These are phyloP conservation scores for Gymnoscopelus microlampas DNA, from an alignment of 2,797 vertebrate genomes.

Conservation along the genomic window DNA sequence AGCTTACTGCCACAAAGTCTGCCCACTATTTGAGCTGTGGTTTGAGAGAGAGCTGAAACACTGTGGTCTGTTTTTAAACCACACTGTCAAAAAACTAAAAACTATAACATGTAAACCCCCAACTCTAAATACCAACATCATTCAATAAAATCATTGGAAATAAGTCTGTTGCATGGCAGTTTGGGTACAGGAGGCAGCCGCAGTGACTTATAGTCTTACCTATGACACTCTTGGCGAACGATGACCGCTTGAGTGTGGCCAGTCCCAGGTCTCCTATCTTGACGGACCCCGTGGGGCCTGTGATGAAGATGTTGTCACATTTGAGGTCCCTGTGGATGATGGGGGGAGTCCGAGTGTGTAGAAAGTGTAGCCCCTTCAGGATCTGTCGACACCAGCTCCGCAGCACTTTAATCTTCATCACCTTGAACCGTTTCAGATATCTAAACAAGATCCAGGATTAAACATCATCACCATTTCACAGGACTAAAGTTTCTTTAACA, in stretches of 20 bases:
- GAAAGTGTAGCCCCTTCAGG: slow-evolving; percentile 97
- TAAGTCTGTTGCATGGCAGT: slow-evolving; percentile 36
- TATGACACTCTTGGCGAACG: slow-evolving; percentile 99
- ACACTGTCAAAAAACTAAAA: slow-evolving; percentile 85
- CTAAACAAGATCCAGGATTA: slow-evolving; percentile 64
- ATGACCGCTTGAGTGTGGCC: slow-evolving; percentile 95
- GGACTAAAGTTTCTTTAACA: too few relatives aligned
- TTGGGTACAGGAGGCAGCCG: slow-evolving; percentile 36
- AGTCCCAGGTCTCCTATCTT: slow-evolving; percentile 98
- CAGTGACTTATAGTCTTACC: slow-evolving; percentile 83
- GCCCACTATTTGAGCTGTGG: slow-evolving; percentile 83
- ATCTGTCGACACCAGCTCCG: slow-evolving; percentile 99
- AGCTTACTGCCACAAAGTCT: slow-evolving; percentile 64
- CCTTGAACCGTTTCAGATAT: slow-evolving; percentile 98
- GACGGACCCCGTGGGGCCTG: slow-evolving; percentile 97
- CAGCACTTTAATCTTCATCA: slow-evolving; percentile 99
- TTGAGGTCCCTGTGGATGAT: slow-evolving; percentile 98
- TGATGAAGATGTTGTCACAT: slow-evolving; percentile 99
- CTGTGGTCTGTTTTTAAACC: slow-evolving; percentile 89
- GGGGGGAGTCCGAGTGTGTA: slow-evolving; percentile 95
- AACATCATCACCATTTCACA: background rate
- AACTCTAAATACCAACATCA: slow-evolving; percentile 43
- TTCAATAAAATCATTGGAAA: slow-evolving; percentile 24
- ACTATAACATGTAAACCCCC: slow-evolving; percentile 26
- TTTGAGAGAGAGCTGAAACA: slow-evolving; percentile 87